A percentile compares a stretch with the other conserved stretches of the same genome.
Conservation (phyloP, 2,797 vertebrate species). For the Sebastes melanostomus region DNA sequence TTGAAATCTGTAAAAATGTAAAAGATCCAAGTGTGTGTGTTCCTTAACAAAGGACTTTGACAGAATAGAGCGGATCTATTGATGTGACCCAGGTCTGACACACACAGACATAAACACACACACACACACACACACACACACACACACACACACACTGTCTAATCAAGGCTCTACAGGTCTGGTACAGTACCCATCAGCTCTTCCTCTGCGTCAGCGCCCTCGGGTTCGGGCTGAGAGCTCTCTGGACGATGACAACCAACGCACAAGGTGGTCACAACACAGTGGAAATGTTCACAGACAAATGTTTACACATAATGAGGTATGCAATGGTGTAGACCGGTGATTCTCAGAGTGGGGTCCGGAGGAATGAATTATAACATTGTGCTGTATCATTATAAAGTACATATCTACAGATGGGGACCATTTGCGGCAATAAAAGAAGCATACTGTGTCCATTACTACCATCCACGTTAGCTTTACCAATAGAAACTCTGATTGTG, state of each 20-base stretch:
- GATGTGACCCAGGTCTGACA: conserved; percentile 72
- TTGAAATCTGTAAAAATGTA: neutral
- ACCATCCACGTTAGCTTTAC: no score
- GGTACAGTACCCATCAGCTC: conserved; percentile 90
- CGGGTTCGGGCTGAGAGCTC: conserved; percentile 85
- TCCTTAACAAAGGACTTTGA: neutral
- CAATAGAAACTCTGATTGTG: no score
- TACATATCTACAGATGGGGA: no score
- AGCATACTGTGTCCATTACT: no score
- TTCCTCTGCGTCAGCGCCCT: conserved; percentile 84
- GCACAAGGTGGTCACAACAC: conserved; percentile 60
- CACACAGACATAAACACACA: neutral
- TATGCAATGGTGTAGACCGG: neutral
- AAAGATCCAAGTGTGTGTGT: neutral
- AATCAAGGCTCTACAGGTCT: conserved; percentile 49
- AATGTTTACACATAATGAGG: conserved; percentile 38
- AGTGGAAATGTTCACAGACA: conserved; percentile 47
- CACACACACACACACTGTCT: conserved; percentile 51
- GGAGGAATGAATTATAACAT: no score
- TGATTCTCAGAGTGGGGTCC: no score
- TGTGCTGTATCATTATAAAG: no score
- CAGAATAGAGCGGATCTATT: neutral
- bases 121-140: conserved; percentile 17
- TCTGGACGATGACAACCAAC: conserved; percentile 83
- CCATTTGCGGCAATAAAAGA: no score